Conservation (phyloP, 2,888 invertebrate genomes). For the Cheilosia urbana region DNA sequence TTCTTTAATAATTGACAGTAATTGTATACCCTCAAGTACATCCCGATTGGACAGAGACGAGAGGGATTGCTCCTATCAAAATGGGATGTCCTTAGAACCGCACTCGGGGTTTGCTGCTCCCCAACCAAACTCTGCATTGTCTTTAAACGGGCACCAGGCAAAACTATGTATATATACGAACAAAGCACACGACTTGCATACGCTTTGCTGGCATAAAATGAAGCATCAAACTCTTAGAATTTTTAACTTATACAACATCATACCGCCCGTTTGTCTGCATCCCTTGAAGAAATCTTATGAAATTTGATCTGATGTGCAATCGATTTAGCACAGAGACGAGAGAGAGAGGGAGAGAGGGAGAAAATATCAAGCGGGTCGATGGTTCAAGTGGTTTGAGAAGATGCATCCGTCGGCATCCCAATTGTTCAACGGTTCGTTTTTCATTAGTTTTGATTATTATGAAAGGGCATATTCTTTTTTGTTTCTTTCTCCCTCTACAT, state of each 20-base stretch:
- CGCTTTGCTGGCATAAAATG: background rate
- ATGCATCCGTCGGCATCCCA: constrained; percentile 38
- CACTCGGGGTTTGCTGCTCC: background rate
- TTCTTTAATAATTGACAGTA: too few species aligned
- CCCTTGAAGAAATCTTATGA: constrained; percentile 5
- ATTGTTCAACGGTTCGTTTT: constrained; percentile 40
- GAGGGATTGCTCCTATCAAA: too few species aligned
- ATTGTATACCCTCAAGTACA: too few species aligned
- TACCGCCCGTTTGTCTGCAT: constrained; percentile 9
- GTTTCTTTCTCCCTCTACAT: background rate
- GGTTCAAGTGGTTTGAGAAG: constrained; percentile 52
- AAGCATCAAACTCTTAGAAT: constrained; percentile 1
- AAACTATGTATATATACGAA: background rate
- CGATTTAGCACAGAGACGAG: constrained; percentile 19
- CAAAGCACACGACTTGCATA: background rate
- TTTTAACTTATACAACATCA: background rate
- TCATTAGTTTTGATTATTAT: constrained; percentile 43
- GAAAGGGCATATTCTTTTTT: constrained; percentile 4
- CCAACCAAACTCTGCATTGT: background rate
- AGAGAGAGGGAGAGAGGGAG: background rate
- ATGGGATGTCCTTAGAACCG: background rate
- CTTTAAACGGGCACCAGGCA: background rate
- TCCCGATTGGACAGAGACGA: too few species aligned
- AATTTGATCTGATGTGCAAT: constrained; percentile 34
- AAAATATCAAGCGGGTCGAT: constrained; percentile 39